Evolutionary conservation across 2,888 invertebrate genomes (phyloP).

Genomic region (Melinopterus prodromus): DNA sequence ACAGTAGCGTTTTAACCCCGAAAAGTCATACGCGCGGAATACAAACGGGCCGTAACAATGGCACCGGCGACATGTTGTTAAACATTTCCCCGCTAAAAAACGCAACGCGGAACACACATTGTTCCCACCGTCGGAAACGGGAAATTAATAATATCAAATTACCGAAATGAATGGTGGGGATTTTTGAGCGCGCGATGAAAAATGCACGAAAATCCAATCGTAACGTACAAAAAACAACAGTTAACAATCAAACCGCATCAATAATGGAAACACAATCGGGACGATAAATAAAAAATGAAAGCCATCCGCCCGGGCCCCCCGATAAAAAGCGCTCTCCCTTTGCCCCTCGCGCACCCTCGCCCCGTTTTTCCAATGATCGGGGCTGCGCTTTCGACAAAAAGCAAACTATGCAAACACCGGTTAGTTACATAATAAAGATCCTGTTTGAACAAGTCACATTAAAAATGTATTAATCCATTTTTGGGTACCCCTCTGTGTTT

Average conservation of each 20-base stretch:
- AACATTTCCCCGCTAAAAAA: conserved; percentile 18
- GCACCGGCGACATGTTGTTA: conserved; percentile 15
- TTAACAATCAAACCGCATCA: conserved; percentile 36
- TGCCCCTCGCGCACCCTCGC: conserved; percentile 18
- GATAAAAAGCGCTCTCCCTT: conserved; percentile 25
- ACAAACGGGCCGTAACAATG: not conserved
- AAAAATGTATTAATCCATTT: conserved; percentile 63
- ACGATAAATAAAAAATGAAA: conserved; percentile 35
- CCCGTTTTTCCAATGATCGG: conserved; percentile 13
- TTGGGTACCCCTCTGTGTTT: conserved; percentile 48
- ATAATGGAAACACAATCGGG: conserved; percentile 34
- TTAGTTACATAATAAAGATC: conserved; percentile 54
- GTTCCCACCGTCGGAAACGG: not conserved
- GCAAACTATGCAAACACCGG: conserved; percentile 54
- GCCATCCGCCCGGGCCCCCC: conserved; percentile 19
- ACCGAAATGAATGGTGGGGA: not conserved
- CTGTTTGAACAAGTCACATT: conserved; percentile 59
- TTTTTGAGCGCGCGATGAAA: not conserved
- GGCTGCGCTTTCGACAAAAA: conserved; percentile 46
- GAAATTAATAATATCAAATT: conserved; percentile 16
- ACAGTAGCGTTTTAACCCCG: not conserved
- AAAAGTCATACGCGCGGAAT: not conserved
- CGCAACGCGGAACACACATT: not conserved
- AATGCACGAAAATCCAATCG: conserved; percentile 19
- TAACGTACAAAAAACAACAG: conserved; percentile 29